Conservation (phyloP, 1,140 invertebrate genomes). For the Bombus waltoni region DNA sequence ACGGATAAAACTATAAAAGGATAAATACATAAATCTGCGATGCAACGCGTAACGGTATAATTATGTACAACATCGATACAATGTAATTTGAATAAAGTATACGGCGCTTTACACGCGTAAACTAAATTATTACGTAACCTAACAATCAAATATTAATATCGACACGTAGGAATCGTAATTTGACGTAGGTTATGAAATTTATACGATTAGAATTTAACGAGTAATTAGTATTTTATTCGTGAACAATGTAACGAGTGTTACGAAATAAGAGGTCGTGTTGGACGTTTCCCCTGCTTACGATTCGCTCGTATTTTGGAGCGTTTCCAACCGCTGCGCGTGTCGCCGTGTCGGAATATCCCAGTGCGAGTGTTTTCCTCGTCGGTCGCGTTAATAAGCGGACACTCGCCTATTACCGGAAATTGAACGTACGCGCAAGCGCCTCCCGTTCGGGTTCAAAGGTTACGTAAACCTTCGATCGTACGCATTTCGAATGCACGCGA, state of each 20-base stretch:
- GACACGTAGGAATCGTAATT: neutral
- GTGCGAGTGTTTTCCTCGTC: constrained; percentile 16
- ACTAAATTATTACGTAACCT: neutral
- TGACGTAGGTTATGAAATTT: neutral
- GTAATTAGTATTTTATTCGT: neutral
- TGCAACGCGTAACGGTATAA: too few relatives aligned
- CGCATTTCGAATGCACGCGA: neutral
- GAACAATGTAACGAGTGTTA: neutral
- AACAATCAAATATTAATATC: neutral
- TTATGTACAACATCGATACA: neutral
- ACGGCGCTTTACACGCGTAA: neutral
- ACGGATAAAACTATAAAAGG: neutral
- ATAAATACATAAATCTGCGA: neutral
- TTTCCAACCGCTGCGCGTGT: neutral
- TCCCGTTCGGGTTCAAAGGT: constrained; percentile 67
- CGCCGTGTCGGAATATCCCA: neutral
- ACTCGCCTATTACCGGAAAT: constrained; percentile 61
- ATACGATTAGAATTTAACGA: neutral
- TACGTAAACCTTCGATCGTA: constrained; percentile 55
- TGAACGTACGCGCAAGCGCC: constrained; percentile 54
- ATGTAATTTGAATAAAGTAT: neutral
- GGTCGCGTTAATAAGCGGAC: constrained; percentile 22
- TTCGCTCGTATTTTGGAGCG: neutral
- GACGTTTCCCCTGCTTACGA: neutral
- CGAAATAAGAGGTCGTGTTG: constrained; percentile 1